phyloP scores from a whole-genome alignment of 1,140 invertebrate species.

The Drosophila ficusphila region DNA sequence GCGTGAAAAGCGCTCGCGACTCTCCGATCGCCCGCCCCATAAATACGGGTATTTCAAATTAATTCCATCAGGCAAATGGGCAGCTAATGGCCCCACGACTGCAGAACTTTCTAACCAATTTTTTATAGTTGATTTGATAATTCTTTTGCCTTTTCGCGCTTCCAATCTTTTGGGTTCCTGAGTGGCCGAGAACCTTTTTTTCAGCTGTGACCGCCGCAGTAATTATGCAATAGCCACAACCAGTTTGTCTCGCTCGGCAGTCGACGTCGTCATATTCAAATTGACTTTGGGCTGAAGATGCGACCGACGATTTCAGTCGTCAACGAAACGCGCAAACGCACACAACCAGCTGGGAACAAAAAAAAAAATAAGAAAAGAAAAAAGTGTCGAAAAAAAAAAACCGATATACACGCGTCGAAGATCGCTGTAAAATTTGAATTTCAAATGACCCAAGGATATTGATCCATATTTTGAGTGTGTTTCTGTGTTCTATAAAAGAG shows the following conservation, averaged over 20 bases:
- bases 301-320: constrained; percentile 61
- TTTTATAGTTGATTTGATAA: constrained; percentile 19
- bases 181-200: constrained; percentile 52
- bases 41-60: constrained; percentile 31
- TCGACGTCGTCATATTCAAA: constrained; percentile 69
- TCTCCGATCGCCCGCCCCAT: constrained; percentile 2
- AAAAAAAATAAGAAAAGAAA: constrained; percentile 19
- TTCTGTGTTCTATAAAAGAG: constrained; percentile 33
- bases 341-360: constrained; percentile 27
- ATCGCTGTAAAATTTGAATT: constrained; percentile 36
- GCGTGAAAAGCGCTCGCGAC: constrained; percentile 39
- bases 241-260: constrained; percentile 59
- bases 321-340: constrained; percentile 68
- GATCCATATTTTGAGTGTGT: constrained; percentile 9
- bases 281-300: constrained; percentile 71
- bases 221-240: constrained; percentile 76
- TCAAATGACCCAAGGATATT: constrained; percentile 45
- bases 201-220: constrained; percentile 26
- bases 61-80: constrained; percentile 39
- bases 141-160: constrained; percentile 16
- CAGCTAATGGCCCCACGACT: constrained; percentile 35
- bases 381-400: constrained; percentile 1
- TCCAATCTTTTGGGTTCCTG: constrained; percentile 27
- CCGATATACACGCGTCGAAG: constrained; percentile 21
- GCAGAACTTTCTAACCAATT: constrained; percentile 40